A percentile compares a stretch with the other conserved stretches of the same genome.
Evolutionary conservation across 2,797 vertebrate genomes (phyloP).

Genomic region (Cephalopachus bancanus): DNA sequence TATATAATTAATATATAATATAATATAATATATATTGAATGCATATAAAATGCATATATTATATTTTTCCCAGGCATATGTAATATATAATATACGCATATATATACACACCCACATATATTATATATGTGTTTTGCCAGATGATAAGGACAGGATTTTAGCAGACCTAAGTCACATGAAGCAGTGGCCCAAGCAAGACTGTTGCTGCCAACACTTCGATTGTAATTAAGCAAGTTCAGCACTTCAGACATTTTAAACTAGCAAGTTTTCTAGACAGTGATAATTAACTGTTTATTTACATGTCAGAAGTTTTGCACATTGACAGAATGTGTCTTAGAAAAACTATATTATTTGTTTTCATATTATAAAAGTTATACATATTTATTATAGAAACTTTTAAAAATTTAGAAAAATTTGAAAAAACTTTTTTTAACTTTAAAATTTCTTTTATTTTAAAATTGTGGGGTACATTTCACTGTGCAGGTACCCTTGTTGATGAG

Average conservation of each 20-base stretch:
- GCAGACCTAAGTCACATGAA: neutral
- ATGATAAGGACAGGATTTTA: neutral
- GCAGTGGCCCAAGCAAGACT: neutral
- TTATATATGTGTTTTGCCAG: neutral
- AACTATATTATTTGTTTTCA: neutral
- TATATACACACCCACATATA: too few relatives aligned
- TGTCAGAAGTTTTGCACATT: neutral
- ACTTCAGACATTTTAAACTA: constrained; percentile 27
- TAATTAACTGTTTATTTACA: neutral
- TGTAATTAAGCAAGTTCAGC: neutral
- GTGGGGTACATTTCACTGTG: too few relatives aligned
- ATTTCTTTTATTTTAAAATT: too few relatives aligned
- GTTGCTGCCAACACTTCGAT: neutral
- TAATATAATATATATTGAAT: too few relatives aligned
- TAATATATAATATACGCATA: too few relatives aligned
- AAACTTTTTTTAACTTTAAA: neutral
- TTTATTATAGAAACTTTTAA: neutral
- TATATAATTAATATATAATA: too few relatives aligned
- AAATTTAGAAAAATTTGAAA: neutral
- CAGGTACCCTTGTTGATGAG: too few relatives aligned
- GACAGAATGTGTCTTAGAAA: neutral
- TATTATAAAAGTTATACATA: neutral
- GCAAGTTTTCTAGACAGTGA: neutral
- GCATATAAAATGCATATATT: too few relatives aligned
- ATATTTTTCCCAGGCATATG: too few relatives aligned